These are phyloP conservation scores for Astreopora myriophthalma DNA, from an alignment of 64 coral and sea anemone species.

Conservation along the genomic window DNA sequence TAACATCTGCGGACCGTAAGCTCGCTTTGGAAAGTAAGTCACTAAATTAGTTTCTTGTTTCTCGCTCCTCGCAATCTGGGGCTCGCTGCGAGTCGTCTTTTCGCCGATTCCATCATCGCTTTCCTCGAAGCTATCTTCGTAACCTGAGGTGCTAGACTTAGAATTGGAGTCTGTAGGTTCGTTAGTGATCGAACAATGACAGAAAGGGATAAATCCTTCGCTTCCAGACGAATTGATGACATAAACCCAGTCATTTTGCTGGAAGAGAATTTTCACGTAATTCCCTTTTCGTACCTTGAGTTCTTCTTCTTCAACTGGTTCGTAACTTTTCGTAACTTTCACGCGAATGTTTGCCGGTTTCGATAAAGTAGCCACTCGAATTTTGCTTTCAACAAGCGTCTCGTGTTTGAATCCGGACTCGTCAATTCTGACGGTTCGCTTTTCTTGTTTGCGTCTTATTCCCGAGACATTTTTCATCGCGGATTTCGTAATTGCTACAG, in stretches of 20 bases:
- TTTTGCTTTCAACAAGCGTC: slow-evolving; percentile 74
- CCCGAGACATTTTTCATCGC: slow-evolving; percentile 72
- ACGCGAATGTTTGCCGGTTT: slow-evolving; percentile 93
- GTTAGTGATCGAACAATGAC: slow-evolving; percentile 73
- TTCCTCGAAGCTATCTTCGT: slow-evolving; percentile 74
- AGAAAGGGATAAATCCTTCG: slow-evolving; percentile 82
- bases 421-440: slow-evolving; percentile 82
- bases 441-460: slow-evolving; percentile 54
- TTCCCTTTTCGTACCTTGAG: slow-evolving; percentile 76
- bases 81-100: not conserved
- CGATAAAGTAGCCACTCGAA: slow-evolving; percentile 52
- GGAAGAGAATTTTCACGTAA: slow-evolving; percentile 84
- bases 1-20: slow-evolving; percentile 83
- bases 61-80: not conserved
- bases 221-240: slow-evolving; percentile 74
- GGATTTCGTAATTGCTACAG: slow-evolving; percentile 40
- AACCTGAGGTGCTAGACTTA: slow-evolving; percentile 76
- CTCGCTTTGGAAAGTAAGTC: slow-evolving; percentile 86
- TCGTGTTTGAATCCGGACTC: slow-evolving; percentile 61
- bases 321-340: slow-evolving; percentile 74
- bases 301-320: slow-evolving; percentile 81
- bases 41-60: slow-evolving; percentile 29
- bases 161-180: slow-evolving; percentile 61
- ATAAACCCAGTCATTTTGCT: slow-evolving; percentile 92
- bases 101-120: slow-evolving; percentile 41